Percentiles rank a stretch among this genome's conserved stretches.
phyloP scores from a whole-genome alignment of 2,888 invertebrate species.

The Agrochola lychnidis region DNA sequence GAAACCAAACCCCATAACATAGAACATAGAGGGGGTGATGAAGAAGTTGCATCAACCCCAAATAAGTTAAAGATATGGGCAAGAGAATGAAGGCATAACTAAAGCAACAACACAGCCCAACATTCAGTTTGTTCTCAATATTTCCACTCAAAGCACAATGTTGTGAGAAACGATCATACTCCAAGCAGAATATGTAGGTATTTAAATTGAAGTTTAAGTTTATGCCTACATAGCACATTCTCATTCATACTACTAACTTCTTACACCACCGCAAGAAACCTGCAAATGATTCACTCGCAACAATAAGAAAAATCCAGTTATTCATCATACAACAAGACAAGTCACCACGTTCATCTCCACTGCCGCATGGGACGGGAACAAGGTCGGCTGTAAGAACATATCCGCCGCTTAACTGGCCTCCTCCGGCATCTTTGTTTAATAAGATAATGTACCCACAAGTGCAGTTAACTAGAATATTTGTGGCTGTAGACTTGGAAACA shows the following conservation, averaged over 20 bases:
- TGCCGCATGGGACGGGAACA: conserved; percentile 59
- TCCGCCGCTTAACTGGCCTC: conserved; percentile 69
- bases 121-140: neutral
- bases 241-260: neutral
- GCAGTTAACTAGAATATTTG: conserved; percentile 48
- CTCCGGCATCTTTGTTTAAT: conserved; percentile 64
- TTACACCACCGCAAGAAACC: conserved; percentile 1
- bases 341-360: conserved; percentile 11
- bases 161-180: neutral
- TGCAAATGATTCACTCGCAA: conserved; percentile 41
- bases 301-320: conserved; percentile 38
- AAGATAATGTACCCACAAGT: conserved; percentile 58
- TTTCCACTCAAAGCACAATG: neutral
- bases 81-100: neutral
- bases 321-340: conserved; percentile 16
- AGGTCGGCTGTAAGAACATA: conserved; percentile 62
- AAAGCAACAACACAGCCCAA: no score
- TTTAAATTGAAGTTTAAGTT: neutral
- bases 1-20: no score
- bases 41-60: neutral
- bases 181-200: neutral
- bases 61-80: neutral
- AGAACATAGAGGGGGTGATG: no score
- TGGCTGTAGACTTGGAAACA: conserved; percentile 4
- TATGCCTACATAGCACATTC: neutral